phyloP scores from a whole-genome alignment of 1,140 invertebrate species.

The Nasonia giraulti region DNA sequence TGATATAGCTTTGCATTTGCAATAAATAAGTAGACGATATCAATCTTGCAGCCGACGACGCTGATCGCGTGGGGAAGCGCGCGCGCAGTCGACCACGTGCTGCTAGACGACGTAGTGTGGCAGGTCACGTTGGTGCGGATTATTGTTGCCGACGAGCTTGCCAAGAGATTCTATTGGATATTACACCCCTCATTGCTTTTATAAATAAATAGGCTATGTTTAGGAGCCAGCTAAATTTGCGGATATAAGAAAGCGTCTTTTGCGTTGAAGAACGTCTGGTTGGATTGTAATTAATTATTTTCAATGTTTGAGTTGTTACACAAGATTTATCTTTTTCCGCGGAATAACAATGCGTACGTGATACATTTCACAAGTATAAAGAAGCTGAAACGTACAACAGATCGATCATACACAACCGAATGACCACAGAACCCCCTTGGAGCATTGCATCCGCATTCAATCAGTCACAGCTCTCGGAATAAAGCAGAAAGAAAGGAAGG shows the following conservation, averaged over 20 bases:
- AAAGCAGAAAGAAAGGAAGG: too few species aligned
- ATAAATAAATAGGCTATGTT: constrained; percentile 12
- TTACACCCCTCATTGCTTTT: constrained; percentile 8
- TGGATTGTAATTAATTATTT: background rate
- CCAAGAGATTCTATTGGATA: constrained; percentile 1
- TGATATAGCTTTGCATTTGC: background rate
- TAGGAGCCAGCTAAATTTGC: background rate
- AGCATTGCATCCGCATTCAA: too few species aligned
- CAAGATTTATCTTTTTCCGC: too few species aligned
- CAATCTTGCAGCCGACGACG: background rate
- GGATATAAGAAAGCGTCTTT: background rate
- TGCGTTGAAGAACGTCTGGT: background rate
- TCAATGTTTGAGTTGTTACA: too few species aligned
- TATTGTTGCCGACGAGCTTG: background rate
- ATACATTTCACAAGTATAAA: too few species aligned
- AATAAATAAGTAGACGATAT: constrained; percentile 1
- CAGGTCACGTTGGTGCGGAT: background rate
- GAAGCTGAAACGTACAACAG: too few species aligned
- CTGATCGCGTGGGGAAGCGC: too few species aligned
- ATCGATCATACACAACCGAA: too few species aligned
- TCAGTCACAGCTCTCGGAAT: too few species aligned
- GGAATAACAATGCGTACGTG: too few species aligned
- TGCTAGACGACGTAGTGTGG: background rate
- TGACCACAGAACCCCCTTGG: too few species aligned
- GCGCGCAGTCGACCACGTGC: background rate